Evolutionary conservation across 2,113 vertebrate genomes (phyloP), one percentile per base, ranked within the genome.

Genomic region (Cebidichthys violaceus): DNA sequence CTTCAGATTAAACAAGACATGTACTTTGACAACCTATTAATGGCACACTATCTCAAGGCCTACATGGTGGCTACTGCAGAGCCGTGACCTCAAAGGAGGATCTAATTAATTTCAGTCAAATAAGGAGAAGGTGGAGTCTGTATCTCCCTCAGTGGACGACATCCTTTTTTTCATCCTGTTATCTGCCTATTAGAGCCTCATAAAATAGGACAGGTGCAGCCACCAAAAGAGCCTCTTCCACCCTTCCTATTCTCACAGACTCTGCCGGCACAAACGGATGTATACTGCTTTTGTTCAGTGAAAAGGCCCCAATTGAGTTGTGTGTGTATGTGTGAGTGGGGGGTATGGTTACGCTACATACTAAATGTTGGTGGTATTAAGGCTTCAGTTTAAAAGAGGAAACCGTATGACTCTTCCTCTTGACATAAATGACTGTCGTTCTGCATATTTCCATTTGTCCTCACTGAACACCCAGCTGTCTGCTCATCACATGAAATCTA

Each of bases 151-250:
- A 52, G 75, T 70, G 71, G 72, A 86, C 22, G 72, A 87, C 45
- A 75, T 86, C 79, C 54, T 82, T 80, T 64, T 80, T 45, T 29
- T 8, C 47, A 60, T 75, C 79, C 77, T 39, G 84, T 92, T 89
- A 90, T 91, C 77, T 89, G 74, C 90, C 94, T 93, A 93, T 94
- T 95, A 95, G 87, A 83, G 82, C 77, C 90, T 94, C 82, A 84
- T 95, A 91, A 94, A 91, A 83, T 78, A 78, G 89, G 93, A 92
- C 94, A 95, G 94, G 94, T 95, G 93, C 94, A 94, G 87, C 74
- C 62, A 82, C 82, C 84, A 91, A 94, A 90, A 88, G 81, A 89
- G 89, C 87, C 83, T 87, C 86, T 74, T 81, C 83, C 83, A 84
- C 64, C 70, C 85, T 72, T 86, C 71, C 86, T 83, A 84, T 90